phyloP scores from a whole-genome alignment of 2,888 invertebrate species.

The Mystacides longicornis region DNA sequence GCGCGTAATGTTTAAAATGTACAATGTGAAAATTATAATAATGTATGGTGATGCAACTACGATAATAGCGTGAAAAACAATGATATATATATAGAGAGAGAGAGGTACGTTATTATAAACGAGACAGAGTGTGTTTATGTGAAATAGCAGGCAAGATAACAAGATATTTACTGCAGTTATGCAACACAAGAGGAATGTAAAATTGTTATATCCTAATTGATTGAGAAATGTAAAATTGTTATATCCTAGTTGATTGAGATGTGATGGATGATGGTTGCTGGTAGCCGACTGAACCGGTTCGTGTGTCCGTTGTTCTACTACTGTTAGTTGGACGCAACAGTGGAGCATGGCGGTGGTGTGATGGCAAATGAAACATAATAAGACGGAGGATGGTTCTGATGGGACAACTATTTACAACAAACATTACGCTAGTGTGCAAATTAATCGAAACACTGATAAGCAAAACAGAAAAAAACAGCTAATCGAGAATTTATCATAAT shows the following conservation, averaged over 20 bases:
- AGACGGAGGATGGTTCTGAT: too few species aligned
- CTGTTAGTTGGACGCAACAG: too few species aligned
- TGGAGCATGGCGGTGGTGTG: too few species aligned
- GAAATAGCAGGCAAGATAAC: conserved; percentile 20
- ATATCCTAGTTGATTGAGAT: conserved; percentile 8
- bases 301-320: neutral
- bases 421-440: too few species aligned
- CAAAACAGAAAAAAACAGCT: too few species aligned
- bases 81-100: neutral
- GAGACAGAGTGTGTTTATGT: conserved; percentile 2
- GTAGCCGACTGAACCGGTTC: conserved; percentile 23
- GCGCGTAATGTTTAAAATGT: too few species aligned
- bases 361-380: too few species aligned
- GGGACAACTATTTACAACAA: too few species aligned
- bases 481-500: too few species aligned
- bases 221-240: neutral
- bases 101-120: neutral
- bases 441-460: too few species aligned
- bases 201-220: neutral
- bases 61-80: neutral
- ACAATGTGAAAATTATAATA: neutral
- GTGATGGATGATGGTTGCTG: conserved; percentile 13
- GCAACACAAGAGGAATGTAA: neutral
- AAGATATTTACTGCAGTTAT: neutral
- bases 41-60: neutral